Conservation (phyloP, 2,113 vertebrate species). For the Climacteris rufus region DNA sequence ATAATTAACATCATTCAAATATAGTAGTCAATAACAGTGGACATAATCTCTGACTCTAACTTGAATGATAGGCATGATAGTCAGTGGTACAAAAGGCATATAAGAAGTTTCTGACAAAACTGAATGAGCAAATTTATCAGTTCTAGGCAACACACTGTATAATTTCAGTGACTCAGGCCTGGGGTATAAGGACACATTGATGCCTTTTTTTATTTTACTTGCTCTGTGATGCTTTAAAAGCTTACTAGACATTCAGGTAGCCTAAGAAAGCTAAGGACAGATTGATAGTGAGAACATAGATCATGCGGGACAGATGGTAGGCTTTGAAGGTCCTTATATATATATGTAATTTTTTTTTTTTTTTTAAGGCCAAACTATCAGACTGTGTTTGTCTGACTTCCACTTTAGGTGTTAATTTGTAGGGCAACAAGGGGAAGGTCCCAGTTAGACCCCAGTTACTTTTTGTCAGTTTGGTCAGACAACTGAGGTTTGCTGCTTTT, state of each 20-base stretch:
- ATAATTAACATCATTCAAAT: not conserved
- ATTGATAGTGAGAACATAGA: not conserved
- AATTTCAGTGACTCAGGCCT: not conserved
- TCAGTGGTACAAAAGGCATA: not conserved
- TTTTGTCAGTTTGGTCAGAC: not conserved
- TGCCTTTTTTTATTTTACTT: not conserved
- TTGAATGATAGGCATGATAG: not conserved
- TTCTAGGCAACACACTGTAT: not conserved
- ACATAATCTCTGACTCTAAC: not conserved
- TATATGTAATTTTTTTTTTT: no score
- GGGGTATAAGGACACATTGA: not conserved
- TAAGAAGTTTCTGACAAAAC: not conserved
- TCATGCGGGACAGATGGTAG: not conserved
- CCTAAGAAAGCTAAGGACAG: not conserved
- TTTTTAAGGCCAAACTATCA: not conserved
- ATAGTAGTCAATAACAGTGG: not conserved
- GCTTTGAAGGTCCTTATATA: not conserved
- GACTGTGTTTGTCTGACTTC: not conserved
- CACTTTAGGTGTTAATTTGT: not conserved
- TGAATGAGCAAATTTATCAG: not conserved
- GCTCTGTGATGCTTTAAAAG: not conserved
- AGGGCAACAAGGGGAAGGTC: not conserved
- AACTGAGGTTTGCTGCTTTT: not conserved
- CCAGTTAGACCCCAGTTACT: not conserved
- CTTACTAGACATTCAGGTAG: not conserved